phyloP scores from a whole-genome alignment of 2,888 invertebrate species.

The Himalopsyche kuldschensis region DNA sequence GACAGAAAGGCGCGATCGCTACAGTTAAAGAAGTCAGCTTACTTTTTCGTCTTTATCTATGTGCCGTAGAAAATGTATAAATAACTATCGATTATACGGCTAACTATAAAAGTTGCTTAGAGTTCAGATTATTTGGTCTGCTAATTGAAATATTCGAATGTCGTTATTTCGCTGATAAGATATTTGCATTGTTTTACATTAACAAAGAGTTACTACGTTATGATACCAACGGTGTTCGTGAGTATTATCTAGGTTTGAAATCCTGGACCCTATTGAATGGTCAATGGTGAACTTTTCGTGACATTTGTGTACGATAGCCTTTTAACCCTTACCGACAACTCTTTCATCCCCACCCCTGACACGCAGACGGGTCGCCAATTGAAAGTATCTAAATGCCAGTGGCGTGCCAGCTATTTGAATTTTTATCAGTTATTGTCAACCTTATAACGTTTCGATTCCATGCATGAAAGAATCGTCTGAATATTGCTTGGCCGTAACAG shows the following conservation, averaged over 20 bases:
- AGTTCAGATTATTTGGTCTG: too few relatives aligned
- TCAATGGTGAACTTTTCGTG: not conserved
- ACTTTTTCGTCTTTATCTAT: too few relatives aligned
- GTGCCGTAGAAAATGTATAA: too few relatives aligned
- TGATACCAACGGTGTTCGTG: not conserved
- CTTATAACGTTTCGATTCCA: not conserved
- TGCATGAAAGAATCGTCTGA: too few relatives aligned
- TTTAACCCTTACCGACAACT: not conserved
- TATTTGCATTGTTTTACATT: too few relatives aligned
- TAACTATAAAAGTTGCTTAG: too few relatives aligned
- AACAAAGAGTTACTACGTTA: not conserved
- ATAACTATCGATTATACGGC: too few relatives aligned
- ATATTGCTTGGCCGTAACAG: too few relatives aligned
- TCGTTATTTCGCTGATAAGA: too few relatives aligned
- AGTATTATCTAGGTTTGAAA: not conserved
- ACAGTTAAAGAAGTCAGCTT: too few relatives aligned
- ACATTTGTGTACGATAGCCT: not conserved
- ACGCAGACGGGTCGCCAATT: constrained; percentile 1
- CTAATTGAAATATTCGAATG: too few relatives aligned
- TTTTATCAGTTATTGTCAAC: not conserved
- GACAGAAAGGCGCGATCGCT: too few relatives aligned
- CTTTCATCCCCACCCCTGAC: not conserved
- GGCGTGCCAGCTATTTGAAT: not conserved
- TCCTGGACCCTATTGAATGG: not conserved
- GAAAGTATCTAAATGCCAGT: not conserved